Percentiles rank a stretch among this genome's conserved stretches.
Conservation (phyloP, 2,888 invertebrate genomes). For the Apamea monoglypha region DNA sequence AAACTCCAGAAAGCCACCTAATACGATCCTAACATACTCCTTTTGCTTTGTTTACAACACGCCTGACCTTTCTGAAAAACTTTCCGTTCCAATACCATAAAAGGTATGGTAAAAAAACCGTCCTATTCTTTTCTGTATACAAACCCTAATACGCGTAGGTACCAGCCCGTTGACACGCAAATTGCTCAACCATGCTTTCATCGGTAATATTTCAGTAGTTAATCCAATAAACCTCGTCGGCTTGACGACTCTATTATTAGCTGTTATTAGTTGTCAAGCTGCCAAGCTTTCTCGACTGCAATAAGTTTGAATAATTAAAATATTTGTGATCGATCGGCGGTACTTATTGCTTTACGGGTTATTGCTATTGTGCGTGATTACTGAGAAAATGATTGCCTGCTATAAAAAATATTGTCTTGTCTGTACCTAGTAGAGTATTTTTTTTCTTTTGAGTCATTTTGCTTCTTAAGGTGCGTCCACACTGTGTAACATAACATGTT, state of each 20-base stretch:
- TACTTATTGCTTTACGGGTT: neutral
- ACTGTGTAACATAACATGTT: neutral
- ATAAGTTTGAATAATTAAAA: conserved; percentile 50
- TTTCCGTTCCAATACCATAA: too few relatives aligned
- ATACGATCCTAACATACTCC: too few relatives aligned
- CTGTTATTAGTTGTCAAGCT: conserved; percentile 49
- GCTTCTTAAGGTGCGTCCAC: neutral
- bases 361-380: neutral
- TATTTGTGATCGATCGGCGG: conserved; percentile 10
- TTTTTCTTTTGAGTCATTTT: neutral
- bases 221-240: conserved; percentile 34
- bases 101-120: neutral
- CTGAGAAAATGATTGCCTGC: neutral
- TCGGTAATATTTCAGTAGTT: conserved; percentile 40
- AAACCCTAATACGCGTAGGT: neutral
- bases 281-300: conserved; percentile 37
- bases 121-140: neutral
- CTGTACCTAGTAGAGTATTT: neutral
- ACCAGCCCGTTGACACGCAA: conserved; percentile 22
- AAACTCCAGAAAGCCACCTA: too few relatives aligned
- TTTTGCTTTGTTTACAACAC: neutral
- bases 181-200: conserved; percentile 28
- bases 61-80: neutral
- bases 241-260: conserved; percentile 51
- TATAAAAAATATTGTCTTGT: neutral